Percentiles rank a stretch among this genome's conserved stretches.
phyloP scores from a whole-genome alignment of 2,113 vertebrate genomes.

The Cathartes aura region DNA sequence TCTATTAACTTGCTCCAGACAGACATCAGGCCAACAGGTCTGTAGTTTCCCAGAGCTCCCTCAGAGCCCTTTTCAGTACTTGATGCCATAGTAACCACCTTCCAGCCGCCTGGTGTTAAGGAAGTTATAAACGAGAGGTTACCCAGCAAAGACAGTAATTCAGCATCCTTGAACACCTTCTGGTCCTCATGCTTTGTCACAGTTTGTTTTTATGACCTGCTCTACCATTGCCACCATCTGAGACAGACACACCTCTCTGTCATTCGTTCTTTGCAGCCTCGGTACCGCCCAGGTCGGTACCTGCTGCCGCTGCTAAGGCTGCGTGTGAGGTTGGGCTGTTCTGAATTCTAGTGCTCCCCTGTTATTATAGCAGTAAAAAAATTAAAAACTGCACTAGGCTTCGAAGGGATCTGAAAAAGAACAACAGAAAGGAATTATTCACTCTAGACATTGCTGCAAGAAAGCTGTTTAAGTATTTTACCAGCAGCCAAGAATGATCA shows the following conservation, averaged over 20 bases:
- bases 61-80: neutral
- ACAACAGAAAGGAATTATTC: neutral
- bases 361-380: neutral
- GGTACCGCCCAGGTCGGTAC: accelerated
- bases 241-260: neutral
- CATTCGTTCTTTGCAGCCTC: neutral
- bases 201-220: neutral
- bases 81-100: neutral
- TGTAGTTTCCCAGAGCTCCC: neutral
- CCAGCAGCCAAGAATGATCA: neutral
- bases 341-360: neutral
- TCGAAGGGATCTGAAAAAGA: neutral
- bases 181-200: neutral
- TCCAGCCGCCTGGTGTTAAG: neutral
- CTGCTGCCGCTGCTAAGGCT: neutral
- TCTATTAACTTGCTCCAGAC: neutral
- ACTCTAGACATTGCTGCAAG: neutral
- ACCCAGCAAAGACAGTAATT: neutral
- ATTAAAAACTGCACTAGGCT: neutral
- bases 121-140: accelerated
- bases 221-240: neutral
- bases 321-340: too few relatives aligned
- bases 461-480: neutral
- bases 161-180: neutral
- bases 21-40: neutral